These are phyloP conservation scores for Steatornis caripensis DNA, from an alignment of 2,113 vertebrate species.

Conservation along the genomic window DNA sequence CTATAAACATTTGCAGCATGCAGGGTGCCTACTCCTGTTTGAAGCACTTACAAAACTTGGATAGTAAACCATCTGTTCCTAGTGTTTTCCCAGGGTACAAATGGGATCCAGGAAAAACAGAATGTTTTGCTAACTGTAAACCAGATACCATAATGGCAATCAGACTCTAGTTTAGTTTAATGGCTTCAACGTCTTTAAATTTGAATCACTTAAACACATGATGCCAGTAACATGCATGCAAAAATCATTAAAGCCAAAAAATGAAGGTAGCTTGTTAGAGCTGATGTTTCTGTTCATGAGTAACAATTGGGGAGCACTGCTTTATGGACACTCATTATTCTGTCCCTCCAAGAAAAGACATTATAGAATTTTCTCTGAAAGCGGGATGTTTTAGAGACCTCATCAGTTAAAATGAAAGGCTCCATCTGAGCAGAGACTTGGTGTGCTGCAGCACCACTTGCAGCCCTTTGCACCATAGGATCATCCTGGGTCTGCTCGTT, in stretches of 20 bases:
- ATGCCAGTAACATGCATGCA: not conserved
- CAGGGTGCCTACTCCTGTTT: not conserved
- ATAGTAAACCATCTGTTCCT: constrained; percentile 37
- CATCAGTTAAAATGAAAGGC: not conserved
- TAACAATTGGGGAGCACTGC: not conserved
- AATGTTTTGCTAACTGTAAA: constrained; percentile 34
- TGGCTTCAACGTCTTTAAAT: not conserved
- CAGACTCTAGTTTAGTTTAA: not conserved
- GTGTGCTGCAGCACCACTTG: not conserved
- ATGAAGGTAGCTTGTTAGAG: not conserved
- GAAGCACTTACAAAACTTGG: not conserved
- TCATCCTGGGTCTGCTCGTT: not conserved
- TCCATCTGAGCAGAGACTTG: not conserved
- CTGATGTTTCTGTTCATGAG: not conserved
- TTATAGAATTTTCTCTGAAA: not conserved
- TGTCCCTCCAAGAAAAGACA: not conserved
- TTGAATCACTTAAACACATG: not conserved
- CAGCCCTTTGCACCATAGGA: not conserved
- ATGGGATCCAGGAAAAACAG: constrained; percentile 11
- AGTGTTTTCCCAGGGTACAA: constrained; percentile 28
- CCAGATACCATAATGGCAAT: not conserved
- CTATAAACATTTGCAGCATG: not conserved
- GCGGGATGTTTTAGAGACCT: not conserved
- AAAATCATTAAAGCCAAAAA: not conserved
- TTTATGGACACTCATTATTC: not conserved